Base-by-base conservation (phyloP, 2,888 invertebrate species). In the Pseudolycoriella hygida region DNA sequence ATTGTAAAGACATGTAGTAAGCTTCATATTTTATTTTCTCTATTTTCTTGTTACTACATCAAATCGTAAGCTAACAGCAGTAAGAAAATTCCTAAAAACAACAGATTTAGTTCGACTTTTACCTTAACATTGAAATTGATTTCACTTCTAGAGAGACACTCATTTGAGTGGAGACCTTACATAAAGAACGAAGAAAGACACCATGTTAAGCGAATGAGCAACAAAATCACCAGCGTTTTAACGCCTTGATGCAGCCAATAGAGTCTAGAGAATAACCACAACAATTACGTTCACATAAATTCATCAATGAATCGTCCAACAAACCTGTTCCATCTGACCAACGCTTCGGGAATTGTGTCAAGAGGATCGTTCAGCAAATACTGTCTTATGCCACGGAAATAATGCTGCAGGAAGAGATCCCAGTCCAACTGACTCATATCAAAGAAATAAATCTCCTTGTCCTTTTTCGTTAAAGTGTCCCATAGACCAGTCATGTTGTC, bases 301-400 rank as follows among this genome's bases (percentile, higher is more conserved):
- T 40, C 31, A 11, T n/a, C 17, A 5, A 48, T n/a, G n/a, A n/a
- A n/a, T n/a, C n/a, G n/a, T n/a, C n/a, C n/a, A n/a, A n/a, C 43
- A 51, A 60, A 72, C 72, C 69, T 68, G 51, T 66, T 68, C 71
- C 72, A 72, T 49, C 65, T 66, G 60, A 73, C 75, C 50, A 69
- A 72, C 50, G 79, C 84, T 54, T 76, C 71, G 1, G 80, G 78
- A 45, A 87, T 61, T 0, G 83, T 81, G 1, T 78, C 77, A 2
- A 81, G 59, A 17, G 84, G 80, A 57, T 90, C 89, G 54, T 88
- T 86, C 32, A 89, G 63, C 10, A 90, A 63, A 58, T 82, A 88
- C 1, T 78, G 70, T 50, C 88, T 71, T 40, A 83, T 71, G 2
- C 90, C 90, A 60, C 72, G 64, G 48, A 77, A 67, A 55, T 80